phyloP scores from a whole-genome alignment of 2,797 vertebrate species.

The Aviceda leuphotes region DNA sequence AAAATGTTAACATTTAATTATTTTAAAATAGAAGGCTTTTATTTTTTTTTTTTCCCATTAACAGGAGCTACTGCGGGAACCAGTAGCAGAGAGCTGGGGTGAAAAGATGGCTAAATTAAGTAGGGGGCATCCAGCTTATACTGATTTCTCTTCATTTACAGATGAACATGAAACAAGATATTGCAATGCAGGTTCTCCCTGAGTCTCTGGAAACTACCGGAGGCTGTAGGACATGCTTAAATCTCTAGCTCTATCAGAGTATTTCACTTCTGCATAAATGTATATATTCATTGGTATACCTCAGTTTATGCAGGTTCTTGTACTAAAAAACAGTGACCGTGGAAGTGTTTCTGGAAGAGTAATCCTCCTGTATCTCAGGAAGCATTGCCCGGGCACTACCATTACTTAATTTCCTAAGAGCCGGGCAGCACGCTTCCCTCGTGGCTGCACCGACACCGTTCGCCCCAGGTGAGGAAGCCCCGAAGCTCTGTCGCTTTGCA shows the following conservation, averaged over 20 bases:
- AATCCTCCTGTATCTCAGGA: not conserved
- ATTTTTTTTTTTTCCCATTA: not conserved
- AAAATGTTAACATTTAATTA: constrained; percentile 37
- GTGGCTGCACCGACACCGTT: not conserved
- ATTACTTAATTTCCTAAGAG: not conserved
- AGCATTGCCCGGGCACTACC: not conserved
- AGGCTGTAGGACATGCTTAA: not conserved
- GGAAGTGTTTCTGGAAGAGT: not conserved
- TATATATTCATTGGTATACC: not conserved
- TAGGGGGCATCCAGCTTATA: not conserved
- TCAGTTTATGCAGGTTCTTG: not conserved
- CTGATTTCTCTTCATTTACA: not conserved
- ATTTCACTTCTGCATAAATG: not conserved
- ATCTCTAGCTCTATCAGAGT: not conserved
- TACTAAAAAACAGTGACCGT: not conserved
- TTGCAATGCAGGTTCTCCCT: not conserved
- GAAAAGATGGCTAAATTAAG: not conserved
- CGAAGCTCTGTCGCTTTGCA: not conserved
- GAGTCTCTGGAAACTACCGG: not conserved
- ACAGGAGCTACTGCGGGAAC: not conserved
- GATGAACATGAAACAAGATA: not conserved
- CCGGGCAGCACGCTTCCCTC: not conserved
- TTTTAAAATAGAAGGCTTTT: constrained; percentile 41
- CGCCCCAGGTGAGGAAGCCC: not conserved
- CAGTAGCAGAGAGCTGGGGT: not conserved